Base-by-base conservation (phyloP, 2,888 invertebrate species). In the Cactoblastis cactorum region DNA sequence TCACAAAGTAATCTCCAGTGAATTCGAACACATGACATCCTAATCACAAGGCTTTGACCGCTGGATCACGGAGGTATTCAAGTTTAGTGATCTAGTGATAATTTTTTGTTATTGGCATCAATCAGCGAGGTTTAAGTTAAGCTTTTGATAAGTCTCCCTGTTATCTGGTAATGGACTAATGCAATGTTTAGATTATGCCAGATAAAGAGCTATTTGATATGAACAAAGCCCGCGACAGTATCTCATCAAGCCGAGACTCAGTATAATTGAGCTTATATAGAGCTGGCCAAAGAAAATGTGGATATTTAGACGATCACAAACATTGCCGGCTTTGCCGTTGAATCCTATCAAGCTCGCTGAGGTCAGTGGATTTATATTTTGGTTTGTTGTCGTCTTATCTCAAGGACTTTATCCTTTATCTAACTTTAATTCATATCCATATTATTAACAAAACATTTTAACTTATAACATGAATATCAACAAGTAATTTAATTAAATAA, bases 291-390 rank as follows among this genome's bases (percentile, higher is more conserved):
- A 28, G 24, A 24, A 37, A 37, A 82, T 86, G 85, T 85, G 84
- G 74, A 57, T 83, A 18, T 80, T 83, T 50, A 70, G 72, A 14
- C 69, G 83, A 2, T 71, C 80, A 1, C 72, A 82, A 45, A 85
- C 84, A 1, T 62, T 74, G 22, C 74, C 83, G 0, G 63, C 63
- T 46, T 55, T 83, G 45, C 69, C 72, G 1, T 54, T 79, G 18
- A 58, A 67, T 1, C 60, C 71, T 0, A 53, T 56, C 0, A 71
- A 64, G 37, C 57, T 76, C 15, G 59, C 62, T 18, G 61, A 73
- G 65, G 82, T 83, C 43, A 74, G 77, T 65, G 50, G 14, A 28
- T 6, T 28, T 28, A 9, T 28, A 28, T 28, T 28, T 28, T 28
- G 1, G 9, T 4, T 22, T 22, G 3, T 28, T 28, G 28, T 2